Evolutionary conservation across 2,888 invertebrate species (phyloP).

Genomic region (Limnephilus marmoratus): DNA sequence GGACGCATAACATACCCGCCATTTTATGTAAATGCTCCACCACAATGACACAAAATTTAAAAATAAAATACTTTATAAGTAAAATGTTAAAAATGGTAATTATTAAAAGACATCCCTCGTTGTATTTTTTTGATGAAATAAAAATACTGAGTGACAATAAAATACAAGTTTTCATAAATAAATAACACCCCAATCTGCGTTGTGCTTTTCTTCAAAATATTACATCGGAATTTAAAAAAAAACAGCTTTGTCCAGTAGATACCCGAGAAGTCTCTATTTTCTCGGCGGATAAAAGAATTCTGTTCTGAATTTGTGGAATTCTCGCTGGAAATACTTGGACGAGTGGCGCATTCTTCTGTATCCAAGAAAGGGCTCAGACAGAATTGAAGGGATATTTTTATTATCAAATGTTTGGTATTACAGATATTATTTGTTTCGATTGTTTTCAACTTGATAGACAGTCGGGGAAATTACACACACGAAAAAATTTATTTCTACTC

Average conservation of each 20-base stretch:
- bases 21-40: neutral
- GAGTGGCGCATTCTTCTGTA: slow-evolving; percentile 35
- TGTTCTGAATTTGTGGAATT: slow-evolving; percentile 50
- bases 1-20: neutral
- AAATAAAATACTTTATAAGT: neutral
- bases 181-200: slow-evolving; percentile 2
- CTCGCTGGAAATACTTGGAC: slow-evolving; percentile 34
- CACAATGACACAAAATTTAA: neutral
- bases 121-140: neutral
- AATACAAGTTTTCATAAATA: neutral
- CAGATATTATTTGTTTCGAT: neutral
- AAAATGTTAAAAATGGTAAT: neutral
- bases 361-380: slow-evolving; percentile 7
- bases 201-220: slow-evolving; percentile 36
- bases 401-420: neutral
- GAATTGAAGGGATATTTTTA: neutral
- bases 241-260: slow-evolving; percentile 7
- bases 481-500: neutral
- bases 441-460: neutral
- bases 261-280: neutral
- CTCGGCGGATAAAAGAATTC: slow-evolving; percentile 33
- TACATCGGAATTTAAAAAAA: neutral
- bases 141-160: neutral
- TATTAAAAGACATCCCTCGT: neutral
- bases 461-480: neutral